Base-by-base conservation (phyloP, 2,888 invertebrate genomes). In the Drymonia ruficornis region DNA sequence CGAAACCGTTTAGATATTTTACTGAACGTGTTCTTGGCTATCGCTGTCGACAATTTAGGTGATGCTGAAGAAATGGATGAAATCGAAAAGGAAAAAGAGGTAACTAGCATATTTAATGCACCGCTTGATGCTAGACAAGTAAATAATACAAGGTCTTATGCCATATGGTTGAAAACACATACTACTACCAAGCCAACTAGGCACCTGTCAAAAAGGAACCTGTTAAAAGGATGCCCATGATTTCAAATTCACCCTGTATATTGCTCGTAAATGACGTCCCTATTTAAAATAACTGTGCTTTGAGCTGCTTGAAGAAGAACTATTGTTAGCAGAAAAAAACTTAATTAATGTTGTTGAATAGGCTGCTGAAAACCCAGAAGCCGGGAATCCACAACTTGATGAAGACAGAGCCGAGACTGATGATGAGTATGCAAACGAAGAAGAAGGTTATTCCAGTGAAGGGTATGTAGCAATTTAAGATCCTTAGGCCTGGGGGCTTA, bases 21-120 rank as follows among this genome's bases (percentile, higher is more conserved):
- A 72, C 93, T 99, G 78, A 99, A 99, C 89, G 99, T 99, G 83
- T 99, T 99, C 97, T 99, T 99, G 99, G 99, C 99, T 93, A 99
- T 99, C 93, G 99, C 99, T 81, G 99, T 99, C 50, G 99, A 99
- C 91, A 99, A 99, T 92, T 95, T 99, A 83, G 99, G 99, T 52
- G 99, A 99, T 87, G 99, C 99, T 16, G 99, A 99, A 87, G 98
- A 98, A 52, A 93, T 99, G 80, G 98, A 98, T 29, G 97, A 98
- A 66, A 97, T 99, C 61, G 98, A 99, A 74, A 99, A 98, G 79
- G 98, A 97, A 76, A 97, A 96, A 77, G 96, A 96, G 73, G 95
- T 94, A 84, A 67, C 15, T 15, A 3, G 2, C 8, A 40, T 15
- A 40, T 3, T 31, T 9, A 6, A 4, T 23, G 23, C 3, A 23